Evolutionary conservation across 2,113 vertebrate species (phyloP), one percentile per base, ranked within the genome.

Genomic region (Excalfactoria chinensis): DNA sequence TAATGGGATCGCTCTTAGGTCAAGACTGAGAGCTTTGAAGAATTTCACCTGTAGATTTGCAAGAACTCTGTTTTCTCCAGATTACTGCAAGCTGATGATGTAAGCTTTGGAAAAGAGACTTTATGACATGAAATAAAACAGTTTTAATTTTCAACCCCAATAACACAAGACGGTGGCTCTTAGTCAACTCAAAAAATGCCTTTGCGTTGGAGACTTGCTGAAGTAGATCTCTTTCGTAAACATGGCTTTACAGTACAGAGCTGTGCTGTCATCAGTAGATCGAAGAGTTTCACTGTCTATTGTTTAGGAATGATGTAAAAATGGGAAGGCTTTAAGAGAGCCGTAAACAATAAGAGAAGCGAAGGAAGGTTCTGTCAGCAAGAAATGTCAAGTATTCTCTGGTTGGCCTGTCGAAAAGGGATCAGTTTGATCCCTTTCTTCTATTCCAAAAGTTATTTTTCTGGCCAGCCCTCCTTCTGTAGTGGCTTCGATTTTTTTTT

Each of bases 1-100:
- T 95, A 93, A 90, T 95, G 95, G 95, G 90, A 93, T 94, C 86
- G 46, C 46, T 4, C 4, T 8, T 35, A 51, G 90, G 96, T 93
- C 90, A 87, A 0, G 41, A 11, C 37, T 37, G 67, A 89, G 86
- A 78, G 74, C 4, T 8, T n/a, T 87, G 1, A 5, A 84, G 87
- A 85, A n/a, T 72, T 75, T 84, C 88, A 76, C 81, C 80, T 90
- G 55, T 41, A 14, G 34, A 40, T 92, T 16, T 69, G 58, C 3
- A 4, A 56, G 69, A 19, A 64, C 35, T 34, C 49, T 41, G 70
- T 9, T 58, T 56, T 32, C 66, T 35, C 55, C 68, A 28, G 41
- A 41, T 81, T 9, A 17, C 32, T 59, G 53, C n/a, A 16, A 9
- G 49, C 37, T 71, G 74, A 17, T 14, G n/a, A 60, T 67, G n/a